phyloP scores from a whole-genome alignment of 2,888 invertebrate genomes.

The Machimus atricapillus region DNA sequence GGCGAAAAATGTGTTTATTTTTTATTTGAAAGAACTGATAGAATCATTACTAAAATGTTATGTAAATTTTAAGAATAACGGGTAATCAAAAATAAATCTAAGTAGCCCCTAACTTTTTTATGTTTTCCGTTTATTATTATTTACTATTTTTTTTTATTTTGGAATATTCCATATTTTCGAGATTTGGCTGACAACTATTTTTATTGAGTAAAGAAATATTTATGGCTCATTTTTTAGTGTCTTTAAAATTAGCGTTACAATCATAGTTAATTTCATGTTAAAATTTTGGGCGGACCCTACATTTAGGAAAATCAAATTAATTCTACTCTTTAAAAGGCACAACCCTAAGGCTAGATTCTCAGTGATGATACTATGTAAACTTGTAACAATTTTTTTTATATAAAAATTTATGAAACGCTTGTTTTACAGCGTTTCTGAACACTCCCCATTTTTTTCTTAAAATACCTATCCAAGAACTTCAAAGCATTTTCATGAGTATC shows the following conservation, averaged over 20 bases:
- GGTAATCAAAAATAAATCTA: neutral
- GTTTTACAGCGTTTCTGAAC: neutral
- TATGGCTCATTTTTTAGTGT: neutral
- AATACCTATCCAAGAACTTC: neutral
- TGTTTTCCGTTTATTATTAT: neutral
- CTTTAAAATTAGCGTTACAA: neutral
- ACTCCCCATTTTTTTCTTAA: neutral
- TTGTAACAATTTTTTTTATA: neutral
- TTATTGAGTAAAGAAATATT: neutral
- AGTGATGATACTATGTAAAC: neutral
- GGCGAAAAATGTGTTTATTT: neutral
- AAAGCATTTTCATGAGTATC: neutral
- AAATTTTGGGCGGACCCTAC: neutral
- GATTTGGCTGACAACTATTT: neutral
- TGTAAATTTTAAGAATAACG: constrained; percentile 7
- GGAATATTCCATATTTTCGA: neutral
- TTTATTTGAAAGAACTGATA: constrained; percentile 35
- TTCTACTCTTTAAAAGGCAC: neutral
- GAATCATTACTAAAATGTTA: constrained; percentile 11
- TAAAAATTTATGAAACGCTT: neutral
- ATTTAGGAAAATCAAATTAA: neutral
- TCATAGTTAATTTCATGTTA: neutral
- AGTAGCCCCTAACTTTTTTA: neutral
- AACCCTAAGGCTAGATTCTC: neutral
- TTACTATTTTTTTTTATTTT: neutral